Evolutionary conservation across 2,888 invertebrate genomes (phyloP).

Genomic region (Orthonevra nobilis): DNA sequence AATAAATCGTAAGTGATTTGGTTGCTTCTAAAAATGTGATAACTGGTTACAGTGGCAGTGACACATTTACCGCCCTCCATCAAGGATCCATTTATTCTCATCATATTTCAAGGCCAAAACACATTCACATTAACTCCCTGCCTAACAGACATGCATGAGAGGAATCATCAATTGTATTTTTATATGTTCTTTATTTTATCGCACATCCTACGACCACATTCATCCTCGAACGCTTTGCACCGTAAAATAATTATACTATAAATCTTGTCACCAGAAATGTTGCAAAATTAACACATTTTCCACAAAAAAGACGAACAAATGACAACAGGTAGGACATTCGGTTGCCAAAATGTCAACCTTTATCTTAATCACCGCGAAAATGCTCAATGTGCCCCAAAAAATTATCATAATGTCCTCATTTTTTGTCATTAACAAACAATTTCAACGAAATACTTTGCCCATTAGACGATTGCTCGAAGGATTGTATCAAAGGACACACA

Average conservation of each 20-base stretch:
- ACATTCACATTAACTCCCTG: not conserved
- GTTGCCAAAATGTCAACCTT: conserved; percentile 55
- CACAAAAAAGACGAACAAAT: conserved; percentile 1
- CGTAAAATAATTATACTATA: conserved; percentile 31
- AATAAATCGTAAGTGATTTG: no score
- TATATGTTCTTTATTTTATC: conserved; percentile 1
- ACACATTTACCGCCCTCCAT: no score
- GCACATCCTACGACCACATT: not conserved
- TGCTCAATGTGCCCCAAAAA: conserved; percentile 53
- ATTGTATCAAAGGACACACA: not conserved
- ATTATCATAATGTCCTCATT: conserved; percentile 61
- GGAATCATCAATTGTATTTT: not conserved
- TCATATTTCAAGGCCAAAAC: conserved; percentile 11
- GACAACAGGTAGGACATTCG: conserved; percentile 58
- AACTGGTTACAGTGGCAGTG: no score
- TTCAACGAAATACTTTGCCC: conserved; percentile 47
- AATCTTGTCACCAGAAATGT: conserved; percentile 39
- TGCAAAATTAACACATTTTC: conserved; percentile 57
- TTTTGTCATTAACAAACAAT: conserved; percentile 64
- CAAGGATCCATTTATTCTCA: not conserved
- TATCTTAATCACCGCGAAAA: conserved; percentile 67
- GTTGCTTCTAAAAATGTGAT: no score
- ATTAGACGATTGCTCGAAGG: conserved; percentile 49
- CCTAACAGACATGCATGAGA: conserved; percentile 20
- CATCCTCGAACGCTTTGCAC: no score